These are phyloP conservation scores for Stomorhina lunata DNA, from an alignment of 2,888 invertebrate species.

Conservation along the genomic window DNA sequence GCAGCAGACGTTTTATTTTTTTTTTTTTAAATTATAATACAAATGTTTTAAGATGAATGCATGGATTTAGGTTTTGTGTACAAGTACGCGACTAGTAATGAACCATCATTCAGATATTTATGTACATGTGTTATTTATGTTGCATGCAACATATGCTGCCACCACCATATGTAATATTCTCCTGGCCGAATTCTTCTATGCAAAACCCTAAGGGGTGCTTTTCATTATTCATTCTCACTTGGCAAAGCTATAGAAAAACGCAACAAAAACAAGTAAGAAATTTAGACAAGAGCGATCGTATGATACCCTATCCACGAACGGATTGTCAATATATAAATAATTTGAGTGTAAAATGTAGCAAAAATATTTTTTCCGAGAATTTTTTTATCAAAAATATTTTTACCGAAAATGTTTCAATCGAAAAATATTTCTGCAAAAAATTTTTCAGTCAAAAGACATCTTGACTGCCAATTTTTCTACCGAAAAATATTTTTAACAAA, in stretches of 20 bases:
- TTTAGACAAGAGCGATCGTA: no score
- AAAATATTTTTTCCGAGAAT: no score
- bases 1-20: slow-evolving; percentile 46
- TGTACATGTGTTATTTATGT: neutral
- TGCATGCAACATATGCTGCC: slow-evolving; percentile 48
- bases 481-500: no score
- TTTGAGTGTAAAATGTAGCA: no score
- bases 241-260: neutral
- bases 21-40: slow-evolving; percentile 5
- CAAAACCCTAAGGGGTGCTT: slow-evolving; percentile 47
- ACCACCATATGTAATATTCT: neutral
- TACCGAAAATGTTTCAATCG: no score
- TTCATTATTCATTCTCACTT: slow-evolving; percentile 11
- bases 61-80: slow-evolving; percentile 38
- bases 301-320: no score
- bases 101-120: neutral
- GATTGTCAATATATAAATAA: no score
- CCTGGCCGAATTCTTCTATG: neutral
- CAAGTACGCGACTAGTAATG: slow-evolving; percentile 5
- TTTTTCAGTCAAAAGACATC: no score
- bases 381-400: no score
- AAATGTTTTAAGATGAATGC: slow-evolving; percentile 51
- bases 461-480: no score
- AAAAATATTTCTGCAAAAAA: no score
- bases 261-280: slow-evolving; percentile 1